Conservation (phyloP, 1,140 invertebrate genomes). For the Hyles vespertilio region DNA sequence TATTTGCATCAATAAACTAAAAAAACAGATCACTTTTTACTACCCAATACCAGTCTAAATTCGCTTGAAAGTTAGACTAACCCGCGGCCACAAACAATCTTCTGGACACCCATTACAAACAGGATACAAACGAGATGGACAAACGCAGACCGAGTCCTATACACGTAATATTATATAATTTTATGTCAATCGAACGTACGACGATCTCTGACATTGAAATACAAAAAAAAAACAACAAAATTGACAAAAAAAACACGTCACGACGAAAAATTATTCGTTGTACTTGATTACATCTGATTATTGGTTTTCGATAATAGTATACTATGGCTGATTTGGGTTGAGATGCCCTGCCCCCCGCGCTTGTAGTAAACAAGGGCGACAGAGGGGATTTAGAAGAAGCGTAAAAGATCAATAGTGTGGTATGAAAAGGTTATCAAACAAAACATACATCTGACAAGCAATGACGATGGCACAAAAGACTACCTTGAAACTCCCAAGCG, state of each 20-base stretch:
- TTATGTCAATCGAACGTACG: conserved; percentile 56
- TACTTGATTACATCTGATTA: conserved; percentile 65
- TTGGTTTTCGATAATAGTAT: conserved; percentile 56
- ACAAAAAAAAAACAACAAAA: conserved; percentile 44
- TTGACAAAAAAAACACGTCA: conserved; percentile 46
- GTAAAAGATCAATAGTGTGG: conserved; percentile 18
- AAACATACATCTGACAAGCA: conserved; percentile 54
- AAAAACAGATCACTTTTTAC: no score
- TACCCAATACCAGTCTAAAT: no score
- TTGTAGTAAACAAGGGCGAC: not conserved
- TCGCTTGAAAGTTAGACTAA: no score
- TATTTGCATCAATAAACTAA: no score
- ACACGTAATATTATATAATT: conserved; percentile 37
- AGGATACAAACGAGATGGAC: conserved; percentile 8
- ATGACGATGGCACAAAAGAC: conserved; percentile 65
- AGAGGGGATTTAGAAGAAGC: conserved; percentile 15
- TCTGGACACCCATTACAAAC: not conserved
- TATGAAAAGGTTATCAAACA: conserved; percentile 50
- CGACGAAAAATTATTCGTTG: conserved; percentile 43
- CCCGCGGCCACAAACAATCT: no score
- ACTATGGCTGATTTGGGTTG: conserved; percentile 30
- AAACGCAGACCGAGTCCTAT: not conserved
- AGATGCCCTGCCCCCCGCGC: conserved; percentile 21
- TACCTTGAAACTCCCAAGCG: conserved; percentile 64
- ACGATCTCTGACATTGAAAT: conserved; percentile 57